Evolutionary conservation across 2,797 vertebrate genomes (phyloP).

Genomic region (Jordanella pulchra): DNA sequence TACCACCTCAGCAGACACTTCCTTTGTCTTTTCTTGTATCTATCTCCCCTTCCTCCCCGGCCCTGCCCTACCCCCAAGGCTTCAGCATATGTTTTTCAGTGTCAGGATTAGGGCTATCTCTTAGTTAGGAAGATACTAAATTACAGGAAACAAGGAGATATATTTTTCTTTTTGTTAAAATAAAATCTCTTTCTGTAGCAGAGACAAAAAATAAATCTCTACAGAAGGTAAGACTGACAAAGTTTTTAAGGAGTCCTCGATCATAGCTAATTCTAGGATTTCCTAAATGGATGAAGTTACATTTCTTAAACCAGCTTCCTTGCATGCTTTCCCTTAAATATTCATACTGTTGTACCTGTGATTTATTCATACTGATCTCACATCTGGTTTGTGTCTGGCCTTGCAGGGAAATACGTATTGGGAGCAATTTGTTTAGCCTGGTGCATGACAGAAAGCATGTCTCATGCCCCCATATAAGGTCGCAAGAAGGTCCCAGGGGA

Average conservation of each 20-base stretch:
- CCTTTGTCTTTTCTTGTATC: conserved; percentile 1
- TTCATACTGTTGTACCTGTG: conserved; percentile 24
- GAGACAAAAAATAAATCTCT: neutral
- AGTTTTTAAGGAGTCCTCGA: neutral
- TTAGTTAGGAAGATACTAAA: conserved; percentile 50
- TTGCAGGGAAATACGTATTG: conserved; percentile 31
- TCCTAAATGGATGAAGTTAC: neutral
- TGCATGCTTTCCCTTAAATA: conserved; percentile 9
- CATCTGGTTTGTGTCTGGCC: conserved; percentile 26
- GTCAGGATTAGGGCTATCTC: conserved; percentile 62
- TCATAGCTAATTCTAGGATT: neutral
- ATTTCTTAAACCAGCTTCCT: neutral
- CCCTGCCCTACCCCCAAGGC: conserved; percentile 12
- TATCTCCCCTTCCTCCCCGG: neutral
- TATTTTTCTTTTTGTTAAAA: neutral
- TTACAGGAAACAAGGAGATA: neutral
- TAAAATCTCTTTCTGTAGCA: neutral
- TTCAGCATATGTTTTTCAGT: conserved; percentile 48
- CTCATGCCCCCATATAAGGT: conserved; percentile 45
- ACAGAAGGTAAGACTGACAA: neutral
- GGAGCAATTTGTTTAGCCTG: conserved; percentile 47
- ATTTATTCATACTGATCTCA: conserved; percentile 38
- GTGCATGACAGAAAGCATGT: conserved; percentile 40
- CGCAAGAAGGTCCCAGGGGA: conserved; percentile 36
- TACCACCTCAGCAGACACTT: neutral